Conservation (phyloP, 2,113 vertebrate species). For the Blennius ocellaris region DNA sequence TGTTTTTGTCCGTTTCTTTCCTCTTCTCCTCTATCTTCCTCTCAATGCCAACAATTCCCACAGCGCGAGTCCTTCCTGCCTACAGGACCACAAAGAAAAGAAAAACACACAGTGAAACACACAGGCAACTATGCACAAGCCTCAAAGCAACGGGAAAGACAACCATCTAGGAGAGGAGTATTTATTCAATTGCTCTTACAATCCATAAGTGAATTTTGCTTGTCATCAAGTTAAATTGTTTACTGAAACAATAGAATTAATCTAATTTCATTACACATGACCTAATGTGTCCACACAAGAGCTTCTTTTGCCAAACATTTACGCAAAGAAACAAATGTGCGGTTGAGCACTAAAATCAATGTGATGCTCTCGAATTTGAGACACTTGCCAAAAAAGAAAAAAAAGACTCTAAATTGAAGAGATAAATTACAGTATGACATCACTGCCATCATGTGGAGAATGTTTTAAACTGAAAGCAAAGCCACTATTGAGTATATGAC, state of each 20-base stretch:
- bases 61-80: slow-evolving; percentile 94
- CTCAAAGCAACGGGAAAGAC: slow-evolving; percentile 41
- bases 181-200: not conserved
- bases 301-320: not conserved
- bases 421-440: slow-evolving; percentile 15
- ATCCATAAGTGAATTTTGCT: not conserved
- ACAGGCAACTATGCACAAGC: not conserved
- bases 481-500: not conserved
- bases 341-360: not conserved
- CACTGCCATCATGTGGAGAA: slow-evolving; percentile 65
- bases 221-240: not conserved
- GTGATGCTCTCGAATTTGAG: not conserved
- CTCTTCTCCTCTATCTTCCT: slow-evolving; percentile 98
- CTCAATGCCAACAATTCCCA: slow-evolving; percentile 98
- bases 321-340: not conserved
- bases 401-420: too few species aligned
- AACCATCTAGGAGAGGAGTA: slow-evolving; percentile 12
- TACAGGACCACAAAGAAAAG: slow-evolving; percentile 80
- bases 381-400: not conserved
- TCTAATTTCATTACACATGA: slow-evolving; percentile 2
- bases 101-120: slow-evolving; percentile 41
- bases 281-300: not conserved
- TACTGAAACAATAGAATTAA: not conserved
- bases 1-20: slow-evolving; percentile 99
- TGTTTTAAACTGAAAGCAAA: not conserved